Evolutionary conservation across 2,797 vertebrate species (phyloP), one percentile per base, ranked within the genome.

Genomic region (Myripristis murdjan): DNA sequence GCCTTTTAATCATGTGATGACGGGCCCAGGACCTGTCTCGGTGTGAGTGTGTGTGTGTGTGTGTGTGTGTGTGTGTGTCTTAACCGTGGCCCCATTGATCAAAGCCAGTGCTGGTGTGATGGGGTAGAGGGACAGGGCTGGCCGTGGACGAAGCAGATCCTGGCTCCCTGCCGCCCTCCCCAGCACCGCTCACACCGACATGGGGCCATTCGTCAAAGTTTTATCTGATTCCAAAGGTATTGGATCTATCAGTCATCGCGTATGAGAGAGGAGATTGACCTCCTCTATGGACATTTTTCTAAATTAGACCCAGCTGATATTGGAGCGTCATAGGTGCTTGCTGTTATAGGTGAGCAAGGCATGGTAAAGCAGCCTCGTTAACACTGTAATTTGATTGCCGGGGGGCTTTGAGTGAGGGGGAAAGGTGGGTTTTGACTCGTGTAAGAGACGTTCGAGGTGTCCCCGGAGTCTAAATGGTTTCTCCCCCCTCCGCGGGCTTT

Each of bases 161-260:
- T 46, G 22, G 63, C 75, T 78, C 82, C 84, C 80, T 56, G 73
- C 76, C 52, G 58, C 87, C 88, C 83, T 83, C 82, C 62, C 90
- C 91, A 80, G 87, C 93, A 90, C 91, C 91, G 92, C 85, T 84
- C 77, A 26, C 85, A 77, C 84, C 63, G 28, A 89, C 81, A 62
- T 82, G 81, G 88, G 96, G 94, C 90, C 94, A 97, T 98, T 97
- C 94, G 95, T 98, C 97, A 98, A 97, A 94, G 95, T 96, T 97
- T 97, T 97, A 98, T 98, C 96, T 97, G 97, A 98, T 98, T 97
- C 93, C 92, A 93, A 92, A 96, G 95, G 94, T 97, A 95, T 96
- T 95, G 95, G 93, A 95, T 97, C 96, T 96, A 97, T 98, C 96
- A 96, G 96, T 97, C 96, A 96, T 93, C 44, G 83, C 85, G 94